A percentile compares a stretch with the other conserved stretches of the same genome.
Evolutionary conservation across 2,113 vertebrate genomes (phyloP).

Genomic region (Ginglymostoma cirratum): DNA sequence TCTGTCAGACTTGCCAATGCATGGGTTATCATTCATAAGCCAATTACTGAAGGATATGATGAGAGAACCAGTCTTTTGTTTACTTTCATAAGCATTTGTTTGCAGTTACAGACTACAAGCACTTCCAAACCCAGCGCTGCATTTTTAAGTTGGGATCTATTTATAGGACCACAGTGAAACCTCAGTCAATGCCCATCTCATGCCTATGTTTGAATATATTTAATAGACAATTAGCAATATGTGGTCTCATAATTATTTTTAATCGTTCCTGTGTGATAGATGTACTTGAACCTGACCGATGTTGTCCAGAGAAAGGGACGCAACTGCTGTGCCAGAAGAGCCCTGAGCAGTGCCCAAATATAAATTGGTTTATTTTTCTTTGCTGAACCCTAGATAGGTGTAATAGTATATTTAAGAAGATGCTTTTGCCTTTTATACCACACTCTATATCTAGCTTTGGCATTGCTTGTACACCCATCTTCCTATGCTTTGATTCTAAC

Average conservation of each 20-base stretch:
- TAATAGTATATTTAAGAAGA: background rate
- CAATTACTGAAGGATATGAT: background rate
- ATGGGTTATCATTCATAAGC: background rate
- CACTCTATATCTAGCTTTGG: background rate
- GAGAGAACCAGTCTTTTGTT: background rate
- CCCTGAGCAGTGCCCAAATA: no score
- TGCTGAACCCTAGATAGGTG: background rate
- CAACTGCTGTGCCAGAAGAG: no score
- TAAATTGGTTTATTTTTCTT: background rate
- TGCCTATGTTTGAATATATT: background rate
- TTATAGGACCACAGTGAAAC: background rate
- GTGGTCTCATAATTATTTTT: background rate
- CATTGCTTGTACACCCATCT: background rate
- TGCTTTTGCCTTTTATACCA: background rate
- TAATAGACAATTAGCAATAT: background rate
- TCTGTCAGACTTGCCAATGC: background rate
- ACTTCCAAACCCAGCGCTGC: background rate
- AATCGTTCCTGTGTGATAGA: no score
- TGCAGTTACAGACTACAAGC: background rate
- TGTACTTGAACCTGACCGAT: no score
- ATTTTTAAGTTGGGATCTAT: background rate
- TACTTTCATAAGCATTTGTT: background rate
- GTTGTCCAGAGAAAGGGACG: no score
- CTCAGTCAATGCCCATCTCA: no score
- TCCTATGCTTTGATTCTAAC: background rate